A percentile compares a stretch with the other conserved stretches of the same genome.
Conservation (phyloP, 2,113 vertebrate genomes). For the Notothenia coriiceps region DNA sequence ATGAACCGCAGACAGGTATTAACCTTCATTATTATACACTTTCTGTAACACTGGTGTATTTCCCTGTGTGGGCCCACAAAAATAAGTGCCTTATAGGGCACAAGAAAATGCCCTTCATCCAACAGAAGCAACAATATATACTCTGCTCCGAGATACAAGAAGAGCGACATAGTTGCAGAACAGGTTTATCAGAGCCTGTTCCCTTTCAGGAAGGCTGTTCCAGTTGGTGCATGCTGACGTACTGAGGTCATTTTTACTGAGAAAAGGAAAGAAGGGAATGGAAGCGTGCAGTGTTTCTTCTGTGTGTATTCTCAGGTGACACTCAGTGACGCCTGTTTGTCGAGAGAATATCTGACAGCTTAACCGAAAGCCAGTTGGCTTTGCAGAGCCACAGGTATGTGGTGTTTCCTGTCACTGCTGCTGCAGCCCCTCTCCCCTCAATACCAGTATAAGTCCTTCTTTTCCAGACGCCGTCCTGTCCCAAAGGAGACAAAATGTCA, state of each 20-base stretch:
- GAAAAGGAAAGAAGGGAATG: constrained; percentile 9
- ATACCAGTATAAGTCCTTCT: constrained; percentile 84
- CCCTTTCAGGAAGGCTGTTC: constrained; percentile 35
- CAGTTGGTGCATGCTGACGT: constrained; percentile 44
- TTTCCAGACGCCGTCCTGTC: constrained; percentile 72
- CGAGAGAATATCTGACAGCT: not conserved
- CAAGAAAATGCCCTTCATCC: constrained; percentile 37
- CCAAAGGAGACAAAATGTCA: constrained; percentile 28
- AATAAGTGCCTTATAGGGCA: constrained; percentile 9
- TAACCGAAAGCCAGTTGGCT: not conserved
- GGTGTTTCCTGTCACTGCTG: not conserved
- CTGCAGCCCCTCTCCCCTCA: constrained; percentile 41
- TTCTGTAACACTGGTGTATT: constrained; percentile 57
- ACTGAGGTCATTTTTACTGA: constrained; percentile 45
- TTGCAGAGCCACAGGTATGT: not conserved
- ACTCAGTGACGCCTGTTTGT: constrained; percentile 14
- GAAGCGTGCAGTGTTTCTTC: constrained; percentile 2
- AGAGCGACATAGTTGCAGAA: constrained; percentile 55
- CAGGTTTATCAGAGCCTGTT: constrained; percentile 72
- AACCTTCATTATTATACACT: constrained; percentile 20
- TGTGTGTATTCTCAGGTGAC: not conserved
- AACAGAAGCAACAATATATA: constrained; percentile 6
- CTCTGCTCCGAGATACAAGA: not conserved
- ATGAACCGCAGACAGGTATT: constrained; percentile 15
- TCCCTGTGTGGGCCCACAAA: constrained; percentile 17